These are phyloP conservation scores for Nothura maculosa DNA, from an alignment of 2,797 vertebrate species.

Conservation along the genomic window DNA sequence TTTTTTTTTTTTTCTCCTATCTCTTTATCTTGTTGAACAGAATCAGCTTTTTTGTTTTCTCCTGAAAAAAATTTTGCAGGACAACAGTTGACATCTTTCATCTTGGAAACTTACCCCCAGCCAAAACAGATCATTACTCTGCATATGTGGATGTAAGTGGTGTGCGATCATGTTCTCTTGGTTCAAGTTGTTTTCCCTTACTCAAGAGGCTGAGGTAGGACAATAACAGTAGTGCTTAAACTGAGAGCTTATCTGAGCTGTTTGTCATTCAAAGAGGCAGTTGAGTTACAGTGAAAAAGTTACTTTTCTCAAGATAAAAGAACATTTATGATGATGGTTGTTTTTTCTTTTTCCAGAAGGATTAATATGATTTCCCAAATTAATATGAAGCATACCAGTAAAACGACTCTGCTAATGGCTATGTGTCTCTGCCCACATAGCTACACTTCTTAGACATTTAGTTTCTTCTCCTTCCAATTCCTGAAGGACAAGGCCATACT, in stretches of 20 bases:
- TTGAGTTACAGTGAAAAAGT: constrained; percentile 13
- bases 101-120: background rate
- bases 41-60: background rate
- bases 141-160: background rate
- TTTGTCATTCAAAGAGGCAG: background rate
- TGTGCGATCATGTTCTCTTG: background rate
- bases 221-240: constrained; percentile 27
- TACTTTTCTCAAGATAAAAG: constrained; percentile 7
- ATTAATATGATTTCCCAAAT: constrained; percentile 16
- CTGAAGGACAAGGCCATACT: background rate
- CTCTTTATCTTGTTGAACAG: background rate
- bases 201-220: background rate
- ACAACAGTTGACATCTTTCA: background rate
- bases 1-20: background rate
- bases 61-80: background rate
- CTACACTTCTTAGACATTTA: background rate
- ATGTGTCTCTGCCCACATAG: background rate
- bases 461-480: background rate
- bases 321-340: background rate
- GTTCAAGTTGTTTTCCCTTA: constrained; percentile 5
- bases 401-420: background rate
- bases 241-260: background rate
- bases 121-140: background rate
- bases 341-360: background rate
- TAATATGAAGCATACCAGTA: background rate